phyloP scores from a whole-genome alignment of 2,888 invertebrate species.

The Pelosia muscerda region DNA sequence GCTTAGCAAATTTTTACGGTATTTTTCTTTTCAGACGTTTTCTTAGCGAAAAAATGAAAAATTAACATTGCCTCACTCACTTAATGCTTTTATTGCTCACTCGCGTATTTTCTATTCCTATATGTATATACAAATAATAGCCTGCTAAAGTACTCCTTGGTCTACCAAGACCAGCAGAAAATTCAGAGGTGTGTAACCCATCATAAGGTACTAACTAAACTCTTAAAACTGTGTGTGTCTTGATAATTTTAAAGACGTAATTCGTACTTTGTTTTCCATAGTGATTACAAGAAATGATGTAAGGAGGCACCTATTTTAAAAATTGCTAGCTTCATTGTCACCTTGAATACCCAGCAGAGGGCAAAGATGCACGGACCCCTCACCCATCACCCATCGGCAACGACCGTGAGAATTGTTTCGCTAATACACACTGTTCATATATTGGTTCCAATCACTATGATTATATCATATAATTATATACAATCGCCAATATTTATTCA shows the following conservation, averaged over 20 bases:
- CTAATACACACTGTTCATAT: conserved; percentile 26
- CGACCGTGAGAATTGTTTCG: conserved; percentile 44
- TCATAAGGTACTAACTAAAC: too few relatives aligned
- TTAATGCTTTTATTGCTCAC: too few relatives aligned
- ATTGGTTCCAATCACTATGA: conserved; percentile 26
- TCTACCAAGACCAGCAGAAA: too few relatives aligned
- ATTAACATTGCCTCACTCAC: too few relatives aligned
- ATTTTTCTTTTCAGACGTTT: too few relatives aligned
- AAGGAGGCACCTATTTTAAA: background rate
- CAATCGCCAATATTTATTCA: conserved; percentile 35
- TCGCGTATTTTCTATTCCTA: too few relatives aligned
- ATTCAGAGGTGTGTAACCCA: too few relatives aligned
- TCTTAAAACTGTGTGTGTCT: background rate
- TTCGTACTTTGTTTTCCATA: background rate
- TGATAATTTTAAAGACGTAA: background rate
- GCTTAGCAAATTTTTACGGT: too few relatives aligned
- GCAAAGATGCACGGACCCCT: conserved; percentile 25
- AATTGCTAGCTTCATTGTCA: conserved; percentile 25
- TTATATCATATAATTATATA: conserved; percentile 38
- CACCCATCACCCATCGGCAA: conserved; percentile 41
- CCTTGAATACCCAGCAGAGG: conserved; percentile 33
- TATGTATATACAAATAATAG: too few relatives aligned
- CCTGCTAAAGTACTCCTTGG: too few relatives aligned
- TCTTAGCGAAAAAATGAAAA: too few relatives aligned
- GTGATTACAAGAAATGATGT: background rate